Percentiles rank a stretch among this genome's conserved stretches.
These are phyloP conservation scores for Brachionus paranguensis DNA, from an alignment of 1,140 invertebrate species.

Conservation along the genomic window DNA sequence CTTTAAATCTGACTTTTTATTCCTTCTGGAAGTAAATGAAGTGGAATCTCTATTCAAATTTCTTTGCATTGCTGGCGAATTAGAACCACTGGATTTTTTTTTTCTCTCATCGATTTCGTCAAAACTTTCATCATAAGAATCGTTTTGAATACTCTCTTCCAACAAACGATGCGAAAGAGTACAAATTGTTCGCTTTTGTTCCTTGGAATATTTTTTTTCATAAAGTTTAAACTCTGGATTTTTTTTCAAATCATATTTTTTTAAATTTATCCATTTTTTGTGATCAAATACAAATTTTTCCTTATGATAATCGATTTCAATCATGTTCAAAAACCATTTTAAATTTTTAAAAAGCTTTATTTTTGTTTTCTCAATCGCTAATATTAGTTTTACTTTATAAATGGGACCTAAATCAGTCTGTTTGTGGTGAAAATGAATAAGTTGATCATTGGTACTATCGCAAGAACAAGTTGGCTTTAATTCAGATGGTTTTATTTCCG, in stretches of 20 bases:
- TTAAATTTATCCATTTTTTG: conserved; percentile 23
- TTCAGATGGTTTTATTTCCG: conserved; percentile 1
- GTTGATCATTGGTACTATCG: neutral
- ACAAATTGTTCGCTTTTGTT: neutral
- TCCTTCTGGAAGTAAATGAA: neutral
- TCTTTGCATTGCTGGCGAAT: neutral
- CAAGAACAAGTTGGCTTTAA: neutral
- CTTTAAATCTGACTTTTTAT: neutral
- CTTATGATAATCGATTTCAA: conserved; percentile 31
- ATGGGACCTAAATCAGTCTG: neutral
- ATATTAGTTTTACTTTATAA: conserved; percentile 17
- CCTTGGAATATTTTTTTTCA: neutral
- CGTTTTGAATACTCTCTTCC: conserved; percentile 8
- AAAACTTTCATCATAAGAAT: conserved; percentile 26
- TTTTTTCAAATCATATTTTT: conserved; percentile 13
- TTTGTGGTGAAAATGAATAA: conserved; percentile 35
- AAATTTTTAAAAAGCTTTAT: neutral
- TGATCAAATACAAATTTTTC: conserved; percentile 1
- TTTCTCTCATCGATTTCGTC: neutral
- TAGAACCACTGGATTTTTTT: neutral
- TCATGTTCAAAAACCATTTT: conserved; percentile 28
- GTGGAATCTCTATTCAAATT: neutral
- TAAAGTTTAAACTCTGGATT: neutral
- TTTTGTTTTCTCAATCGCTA: neutral
- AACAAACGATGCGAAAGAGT: conserved; percentile 31